These are phyloP conservation scores for Porphyrio hochstetteri DNA, from an alignment of 2,113 vertebrate species.

Conservation along the genomic window DNA sequence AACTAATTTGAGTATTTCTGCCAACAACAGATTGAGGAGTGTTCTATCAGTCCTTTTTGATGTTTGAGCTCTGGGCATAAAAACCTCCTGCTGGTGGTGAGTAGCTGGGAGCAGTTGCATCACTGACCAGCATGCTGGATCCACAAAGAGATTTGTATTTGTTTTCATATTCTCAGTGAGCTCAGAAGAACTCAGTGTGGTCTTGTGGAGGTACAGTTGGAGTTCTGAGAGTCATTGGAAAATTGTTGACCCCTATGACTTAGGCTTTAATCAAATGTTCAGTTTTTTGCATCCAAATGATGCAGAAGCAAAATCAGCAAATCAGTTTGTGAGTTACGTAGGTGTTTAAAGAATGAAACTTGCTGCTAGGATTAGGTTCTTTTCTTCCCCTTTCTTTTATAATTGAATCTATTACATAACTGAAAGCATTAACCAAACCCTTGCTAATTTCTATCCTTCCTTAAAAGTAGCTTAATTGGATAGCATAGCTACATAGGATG, in stretches of 20 bases:
- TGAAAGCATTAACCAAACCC: neutral
- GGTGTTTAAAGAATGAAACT: neutral
- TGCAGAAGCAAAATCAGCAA: neutral
- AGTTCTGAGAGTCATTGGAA: neutral
- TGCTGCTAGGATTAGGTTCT: neutral
- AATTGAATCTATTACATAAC: neutral
- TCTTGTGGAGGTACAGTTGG: neutral
- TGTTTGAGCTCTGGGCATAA: conserved; percentile 6
- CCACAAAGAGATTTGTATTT: neutral
- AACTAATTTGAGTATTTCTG: neutral
- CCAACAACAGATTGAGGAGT: conserved; percentile 43
- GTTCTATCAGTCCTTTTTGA: conserved; percentile 1
- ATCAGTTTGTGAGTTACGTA: neutral
- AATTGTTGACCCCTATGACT: neutral
- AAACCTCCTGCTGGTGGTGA: neutral
- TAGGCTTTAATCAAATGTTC: neutral
- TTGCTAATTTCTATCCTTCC: neutral
- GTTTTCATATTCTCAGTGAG: neutral
- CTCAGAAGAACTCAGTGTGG: neutral
- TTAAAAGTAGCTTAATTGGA: neutral
- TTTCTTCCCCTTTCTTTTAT: neutral
- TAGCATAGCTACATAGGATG: neutral
- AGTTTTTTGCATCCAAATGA: neutral
- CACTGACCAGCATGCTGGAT: neutral
- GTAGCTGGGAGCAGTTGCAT: conserved; percentile 10